A percentile compares a stretch with the other conserved stretches of the same genome.
These are phyloP conservation scores for Trachymyrmex septentrionalis DNA, from an alignment of 1,140 invertebrate genomes.

Conservation along the genomic window DNA sequence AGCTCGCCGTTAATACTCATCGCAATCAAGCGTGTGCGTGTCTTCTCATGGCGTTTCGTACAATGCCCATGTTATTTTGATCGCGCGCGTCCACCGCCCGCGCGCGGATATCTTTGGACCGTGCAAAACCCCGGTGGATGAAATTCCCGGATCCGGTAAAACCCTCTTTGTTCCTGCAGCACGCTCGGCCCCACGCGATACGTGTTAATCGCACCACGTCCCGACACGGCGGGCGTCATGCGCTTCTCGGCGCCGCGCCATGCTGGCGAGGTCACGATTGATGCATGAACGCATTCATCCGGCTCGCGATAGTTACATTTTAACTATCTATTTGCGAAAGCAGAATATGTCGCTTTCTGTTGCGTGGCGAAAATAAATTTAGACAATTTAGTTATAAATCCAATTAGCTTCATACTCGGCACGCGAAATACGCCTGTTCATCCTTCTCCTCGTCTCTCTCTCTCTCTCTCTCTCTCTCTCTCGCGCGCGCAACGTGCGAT, in stretches of 20 bases:
- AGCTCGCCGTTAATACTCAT: slow-evolving; percentile 45
- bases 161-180: slow-evolving; percentile 59
- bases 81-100: slow-evolving; percentile 18
- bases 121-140: slow-evolving; percentile 26
- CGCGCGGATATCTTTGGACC: slow-evolving; percentile 42
- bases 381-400: slow-evolving; percentile 71
- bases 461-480: too few species aligned
- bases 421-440: slow-evolving; percentile 22
- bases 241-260: slow-evolving; percentile 1
- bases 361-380: slow-evolving; percentile 64
- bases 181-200: slow-evolving; percentile 46
- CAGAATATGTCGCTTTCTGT: slow-evolving; percentile 47
- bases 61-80: slow-evolving; percentile 50
- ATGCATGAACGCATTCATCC: slow-evolving; percentile 59
- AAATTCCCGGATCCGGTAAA: slow-evolving; percentile 56
- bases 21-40: slow-evolving; percentile 19
- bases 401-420: slow-evolving; percentile 55
- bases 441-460: slow-evolving; percentile 1
- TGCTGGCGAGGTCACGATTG: slow-evolving; percentile 27
- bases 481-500: background rate
- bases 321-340: slow-evolving; percentile 67
- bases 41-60: slow-evolving; percentile 44
- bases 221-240: slow-evolving; percentile 16
- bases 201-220: slow-evolving; percentile 57
- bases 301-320: slow-evolving; percentile 62